A percentile compares a stretch with the other conserved stretches of the same genome.
These are phyloP conservation scores for Prolemur simus DNA, from an alignment of 2,113 vertebrate genomes.

Conservation along the genomic window DNA sequence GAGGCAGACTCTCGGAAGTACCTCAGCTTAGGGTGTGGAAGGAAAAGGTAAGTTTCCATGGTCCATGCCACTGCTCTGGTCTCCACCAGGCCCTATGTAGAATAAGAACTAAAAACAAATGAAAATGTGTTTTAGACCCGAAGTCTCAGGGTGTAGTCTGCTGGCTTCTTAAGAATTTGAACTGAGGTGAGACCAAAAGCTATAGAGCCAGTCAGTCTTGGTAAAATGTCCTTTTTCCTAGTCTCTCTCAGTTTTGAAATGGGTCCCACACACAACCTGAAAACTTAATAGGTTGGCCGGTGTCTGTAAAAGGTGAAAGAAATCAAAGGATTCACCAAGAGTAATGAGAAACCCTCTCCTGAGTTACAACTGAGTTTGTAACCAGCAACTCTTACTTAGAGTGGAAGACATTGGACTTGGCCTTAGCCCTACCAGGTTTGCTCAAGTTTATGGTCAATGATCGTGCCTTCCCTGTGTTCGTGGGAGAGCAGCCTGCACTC, in stretches of 20 bases:
- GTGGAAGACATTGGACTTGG: neutral
- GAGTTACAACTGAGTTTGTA: neutral
- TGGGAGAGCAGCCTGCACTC: neutral
- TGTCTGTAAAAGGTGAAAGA: neutral
- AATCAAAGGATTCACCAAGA: neutral
- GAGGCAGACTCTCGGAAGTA: neutral
- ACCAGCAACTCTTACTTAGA: neutral
- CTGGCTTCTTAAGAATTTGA: neutral
- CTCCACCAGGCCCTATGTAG: neutral
- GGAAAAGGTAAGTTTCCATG: neutral
- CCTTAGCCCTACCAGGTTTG: neutral
- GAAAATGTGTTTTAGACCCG: neutral
- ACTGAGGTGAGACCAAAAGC: neutral
- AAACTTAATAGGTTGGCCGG: neutral
- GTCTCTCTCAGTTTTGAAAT: neutral
- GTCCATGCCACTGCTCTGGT: neutral
- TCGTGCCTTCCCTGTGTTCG: rapidly evolving
- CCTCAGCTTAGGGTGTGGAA: neutral
- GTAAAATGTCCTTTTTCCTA: neutral
- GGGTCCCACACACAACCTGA: neutral
- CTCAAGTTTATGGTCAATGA: neutral
- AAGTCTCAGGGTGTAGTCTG: neutral
- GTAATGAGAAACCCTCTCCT: neutral
- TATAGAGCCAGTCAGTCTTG: neutral
- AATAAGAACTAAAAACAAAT: neutral